Base-by-base conservation (phyloP, 2,888 invertebrate genomes). In the Spodoptera littoralis region DNA sequence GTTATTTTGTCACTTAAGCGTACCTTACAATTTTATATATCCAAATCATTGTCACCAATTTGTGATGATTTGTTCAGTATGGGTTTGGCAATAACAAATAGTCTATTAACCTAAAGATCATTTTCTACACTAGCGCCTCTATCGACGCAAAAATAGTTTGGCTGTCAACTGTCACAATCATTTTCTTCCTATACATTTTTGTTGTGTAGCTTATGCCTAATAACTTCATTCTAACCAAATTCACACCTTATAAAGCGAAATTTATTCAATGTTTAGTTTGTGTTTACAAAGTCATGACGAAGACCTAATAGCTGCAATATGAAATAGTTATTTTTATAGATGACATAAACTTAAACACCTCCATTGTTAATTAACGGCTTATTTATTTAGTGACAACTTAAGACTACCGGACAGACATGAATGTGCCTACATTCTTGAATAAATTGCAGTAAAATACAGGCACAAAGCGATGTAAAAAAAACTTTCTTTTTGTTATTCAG, bases 371-470 rank as follows among this genome's bases (percentile, higher is more conserved):
- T 74, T 64, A 55, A 65, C 44, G 43, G n/a, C 12, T 60, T 48
- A 59, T 45, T 59, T 73, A 73, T 56, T 60, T 18, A 73, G 42
- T 58, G 63, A 52, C 60, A 27, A 53, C 47, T 6, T 45, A 42
- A 44, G 45, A 47, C 62, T 73, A 55, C 77, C 36, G 42, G 12
- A 47, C 18, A 50, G 18, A 27, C 42, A 27, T 58, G 36, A 57
- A 66, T 56, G 51, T 60, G 56, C 30, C 58, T 54, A 60, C 60
- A 76, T 73, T 77, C 76, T 61, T 36, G 45, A 50, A 56, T 71
- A 66, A 57, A 70, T 76, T 59, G 58, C 57, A 62, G 52, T 68
- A 79, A 76, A 76, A 72, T 62, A 62, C 46, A 13, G 47, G 12
- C 55, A 73, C 69, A 60, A 61, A 76, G n/a, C 47, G 11, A 46